Evolutionary conservation across 1,140 invertebrate species (phyloP), one percentile per base, ranked within the genome.

Genomic region (Zaprionus vittiger): DNA sequence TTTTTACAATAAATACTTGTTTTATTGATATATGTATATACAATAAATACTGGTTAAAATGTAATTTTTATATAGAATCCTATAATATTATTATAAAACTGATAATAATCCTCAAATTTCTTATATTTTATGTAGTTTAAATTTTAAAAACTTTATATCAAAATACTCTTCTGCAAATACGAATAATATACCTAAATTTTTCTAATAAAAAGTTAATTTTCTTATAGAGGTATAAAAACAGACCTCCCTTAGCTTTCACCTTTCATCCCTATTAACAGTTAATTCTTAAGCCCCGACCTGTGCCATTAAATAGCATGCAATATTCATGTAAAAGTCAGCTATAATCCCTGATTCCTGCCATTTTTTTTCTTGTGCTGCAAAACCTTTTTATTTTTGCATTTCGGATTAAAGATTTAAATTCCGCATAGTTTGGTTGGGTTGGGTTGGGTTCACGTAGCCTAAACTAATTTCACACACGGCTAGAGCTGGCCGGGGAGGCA

Each of bases 381-480:
- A 49, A 49, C 20, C 47, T 49, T 49, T 49, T 5, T 67, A 22
- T 34, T 44, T 56, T 26, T 6, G 22, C 24, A 44, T 59, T 57
- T 44, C 17, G 37, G n/a, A 47, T 44, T 72, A 34, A 55, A 55
- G 34, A 66, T 34, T 76, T 74, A 64, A 73, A 61, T 11, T 20
- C 5, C 26, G 31, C 28, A 28, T 47, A 56, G 26, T 56, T 38
- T 5, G 37, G 14, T 12, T 47, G 11, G 11, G 41, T 70, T 44
- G 41, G n/a, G 54, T 70, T 44, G 41, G n/a, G 55, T 69, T 57
- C 38, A 63, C 67, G 22, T 52, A 49, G 55, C 47, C 55, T 56
- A 73, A 67, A 83, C 80, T 84, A 89, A 89, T 89, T 87, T 87
- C 52, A 70, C 80, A 79, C 76, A 75, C 74, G 73, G 75, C 79